Evolutionary conservation across 2,113 vertebrate species (phyloP).

Genomic region (Crotalus tigris): DNA sequence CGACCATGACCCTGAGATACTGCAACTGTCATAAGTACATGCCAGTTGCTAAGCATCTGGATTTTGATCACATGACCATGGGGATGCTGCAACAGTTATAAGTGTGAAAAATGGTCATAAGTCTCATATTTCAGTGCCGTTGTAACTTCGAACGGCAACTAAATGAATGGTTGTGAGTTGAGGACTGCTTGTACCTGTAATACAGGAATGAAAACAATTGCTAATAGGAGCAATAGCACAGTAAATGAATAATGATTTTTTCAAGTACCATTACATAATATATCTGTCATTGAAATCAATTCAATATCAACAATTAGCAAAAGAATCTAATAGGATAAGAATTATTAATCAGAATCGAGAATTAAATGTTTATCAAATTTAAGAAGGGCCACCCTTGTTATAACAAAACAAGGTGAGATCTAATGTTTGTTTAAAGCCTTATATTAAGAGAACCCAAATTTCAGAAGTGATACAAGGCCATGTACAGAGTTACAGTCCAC

Average conservation of each 20-base stretch:
- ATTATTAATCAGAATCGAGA: neutral
- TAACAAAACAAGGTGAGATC: neutral
- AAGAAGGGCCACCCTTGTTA: neutral
- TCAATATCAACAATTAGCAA: neutral
- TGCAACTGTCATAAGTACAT: neutral
- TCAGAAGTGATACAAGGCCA: neutral
- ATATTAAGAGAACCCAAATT: neutral
- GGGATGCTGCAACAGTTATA: neutral
- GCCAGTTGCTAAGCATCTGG: neutral
- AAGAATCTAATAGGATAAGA: neutral
- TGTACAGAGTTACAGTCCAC: neutral
- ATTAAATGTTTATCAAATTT: neutral
- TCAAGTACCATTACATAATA: neutral
- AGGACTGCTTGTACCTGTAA: conserved; percentile 10
- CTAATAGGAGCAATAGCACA: neutral
- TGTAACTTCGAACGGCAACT: neutral
- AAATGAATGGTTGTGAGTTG: neutral
- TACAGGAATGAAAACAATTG: conserved; percentile 15
- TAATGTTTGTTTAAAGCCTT: neutral
- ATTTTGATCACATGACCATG: neutral
- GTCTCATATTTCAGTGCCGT: too few relatives aligned
- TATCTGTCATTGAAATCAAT: neutral
- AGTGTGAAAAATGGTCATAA: neutral
- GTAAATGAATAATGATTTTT: neutral
- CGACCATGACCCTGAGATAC: neutral